phyloP scores from a whole-genome alignment of 1,140 invertebrate species.

The Aplysia californica region DNA sequence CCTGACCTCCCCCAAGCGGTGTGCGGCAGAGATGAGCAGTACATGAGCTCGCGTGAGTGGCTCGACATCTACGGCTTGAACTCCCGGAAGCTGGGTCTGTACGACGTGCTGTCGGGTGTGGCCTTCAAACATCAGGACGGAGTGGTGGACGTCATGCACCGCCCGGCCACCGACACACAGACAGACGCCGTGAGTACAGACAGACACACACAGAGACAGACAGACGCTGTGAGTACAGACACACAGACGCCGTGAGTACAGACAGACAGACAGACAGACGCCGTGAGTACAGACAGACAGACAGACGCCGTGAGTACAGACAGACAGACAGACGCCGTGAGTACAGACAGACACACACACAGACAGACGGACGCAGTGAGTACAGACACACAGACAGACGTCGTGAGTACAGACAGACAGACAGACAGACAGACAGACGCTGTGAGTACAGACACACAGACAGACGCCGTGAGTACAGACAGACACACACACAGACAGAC shows the following conservation, averaged over 20 bases:
- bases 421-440: background rate
- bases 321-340: background rate
- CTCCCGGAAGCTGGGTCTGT: constrained; percentile 59
- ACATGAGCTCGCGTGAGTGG: constrained; percentile 66
- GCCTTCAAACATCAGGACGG: constrained; percentile 67
- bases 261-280: background rate
- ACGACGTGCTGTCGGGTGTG: constrained; percentile 62
- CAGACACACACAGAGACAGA: no score
- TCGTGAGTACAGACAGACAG: constrained; percentile 11
- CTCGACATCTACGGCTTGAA: constrained; percentile 60
- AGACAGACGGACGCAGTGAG: background rate
- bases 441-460: no score
- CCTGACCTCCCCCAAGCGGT: no score
- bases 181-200: constrained; percentile 61
- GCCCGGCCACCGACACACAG: constrained; percentile 44
- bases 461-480: no score
- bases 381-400: background rate
- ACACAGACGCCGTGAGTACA: background rate
- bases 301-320: background rate
- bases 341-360: background rate
- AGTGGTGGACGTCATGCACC: constrained; percentile 57
- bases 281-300: background rate
- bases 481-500: constrained; percentile 65
- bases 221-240: constrained; percentile 19
- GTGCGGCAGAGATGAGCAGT: constrained; percentile 62